Percentiles rank a stretch among this genome's conserved stretches.
These are phyloP conservation scores for Kradibia gibbosae DNA, from an alignment of 1,140 invertebrate species.

Conservation along the genomic window DNA sequence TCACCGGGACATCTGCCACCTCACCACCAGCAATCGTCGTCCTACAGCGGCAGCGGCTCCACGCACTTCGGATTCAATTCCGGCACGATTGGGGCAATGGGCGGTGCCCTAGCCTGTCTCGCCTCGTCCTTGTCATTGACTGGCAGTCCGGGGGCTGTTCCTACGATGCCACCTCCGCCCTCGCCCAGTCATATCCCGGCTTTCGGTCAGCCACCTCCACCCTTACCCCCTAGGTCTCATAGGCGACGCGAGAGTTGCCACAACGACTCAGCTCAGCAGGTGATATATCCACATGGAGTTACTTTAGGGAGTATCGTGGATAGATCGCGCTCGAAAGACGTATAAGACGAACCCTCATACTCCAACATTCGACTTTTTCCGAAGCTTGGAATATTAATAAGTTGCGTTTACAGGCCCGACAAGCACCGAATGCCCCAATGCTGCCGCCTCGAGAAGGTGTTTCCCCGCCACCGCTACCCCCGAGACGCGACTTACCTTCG, in stretches of 20 bases:
- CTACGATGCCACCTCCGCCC: slow-evolving; percentile 68
- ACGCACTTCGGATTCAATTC: slow-evolving; percentile 71
- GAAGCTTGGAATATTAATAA: not conserved
- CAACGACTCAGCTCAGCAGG: slow-evolving; percentile 76
- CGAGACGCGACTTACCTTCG: slow-evolving; percentile 71
- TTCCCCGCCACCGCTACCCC: slow-evolving; percentile 77
- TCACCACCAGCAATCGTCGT: slow-evolving; percentile 63
- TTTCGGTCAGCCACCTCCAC: slow-evolving; percentile 71
- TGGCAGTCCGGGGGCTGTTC: slow-evolving; percentile 71
- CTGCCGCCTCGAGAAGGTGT: slow-evolving; percentile 75
- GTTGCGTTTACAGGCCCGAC: slow-evolving; percentile 66
- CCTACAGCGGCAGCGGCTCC: slow-evolving; percentile 52
- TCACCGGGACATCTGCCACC: slow-evolving; percentile 64
- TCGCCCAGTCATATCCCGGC: slow-evolving; percentile 61
- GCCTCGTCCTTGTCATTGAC: slow-evolving; percentile 57
- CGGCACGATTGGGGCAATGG: slow-evolving; percentile 63
- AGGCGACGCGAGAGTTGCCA: slow-evolving; percentile 76
- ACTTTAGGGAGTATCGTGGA: too few relatives aligned
- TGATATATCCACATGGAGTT: slow-evolving; percentile 40
- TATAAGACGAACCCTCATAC: too few relatives aligned
- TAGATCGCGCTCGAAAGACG: too few relatives aligned
- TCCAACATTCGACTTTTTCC: too few relatives aligned
- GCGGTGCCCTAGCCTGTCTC: slow-evolving; percentile 57
- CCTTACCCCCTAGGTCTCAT: slow-evolving; percentile 74
- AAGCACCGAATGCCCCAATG: slow-evolving; percentile 76